Evolutionary conservation across 2,113 vertebrate genomes (phyloP), one percentile per base, ranked within the genome.

Genomic region (Turdus rufiventris): DNA sequence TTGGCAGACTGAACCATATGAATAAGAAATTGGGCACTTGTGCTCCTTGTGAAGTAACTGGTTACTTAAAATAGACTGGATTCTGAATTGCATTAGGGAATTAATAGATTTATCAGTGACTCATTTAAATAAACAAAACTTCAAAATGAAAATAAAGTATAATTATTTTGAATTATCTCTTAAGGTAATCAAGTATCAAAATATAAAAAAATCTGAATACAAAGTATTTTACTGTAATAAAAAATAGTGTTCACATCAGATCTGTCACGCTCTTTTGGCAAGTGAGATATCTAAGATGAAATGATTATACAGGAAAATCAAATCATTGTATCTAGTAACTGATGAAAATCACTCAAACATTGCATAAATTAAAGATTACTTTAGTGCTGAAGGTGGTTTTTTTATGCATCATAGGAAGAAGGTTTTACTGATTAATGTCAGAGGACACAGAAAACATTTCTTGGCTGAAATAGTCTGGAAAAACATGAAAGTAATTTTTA

Each of bases 291-390:
- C 60, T 36, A 76, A 89, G 47, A 83, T 80, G 24, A 91, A 96
- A 77, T 83, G 20, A 77, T 97, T 89, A 92, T 73, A 88, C 89
- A 91, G 82, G 63, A 85, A 93, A 89, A 94, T 89, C 75, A 96
- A 94, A 95, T 91, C 42, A 82, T 93, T 85, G 71, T 90, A 71
- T 77, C 68, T 88, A 38, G 47, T 85, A 96, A 85, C 84, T 80
- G 71, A 96, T 88, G 43, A 95, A 93, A 94, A 90, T 79, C 54
- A 89, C 71, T 85, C 56, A 96, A 82, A 93, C 56, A 80, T 25
- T 94, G 90, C 82, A 94, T 95, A 97, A 91, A 95, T 88, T 91
- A 96, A 89, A 94, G 66, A 94, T 24, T 68, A 84, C 31, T 93
- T 94, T 28, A 85, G 38, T 68, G 42, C 61, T 85, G 66, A 95